Base-by-base conservation (phyloP, 2,888 invertebrate species). In the Hyposoter dolosus region DNA sequence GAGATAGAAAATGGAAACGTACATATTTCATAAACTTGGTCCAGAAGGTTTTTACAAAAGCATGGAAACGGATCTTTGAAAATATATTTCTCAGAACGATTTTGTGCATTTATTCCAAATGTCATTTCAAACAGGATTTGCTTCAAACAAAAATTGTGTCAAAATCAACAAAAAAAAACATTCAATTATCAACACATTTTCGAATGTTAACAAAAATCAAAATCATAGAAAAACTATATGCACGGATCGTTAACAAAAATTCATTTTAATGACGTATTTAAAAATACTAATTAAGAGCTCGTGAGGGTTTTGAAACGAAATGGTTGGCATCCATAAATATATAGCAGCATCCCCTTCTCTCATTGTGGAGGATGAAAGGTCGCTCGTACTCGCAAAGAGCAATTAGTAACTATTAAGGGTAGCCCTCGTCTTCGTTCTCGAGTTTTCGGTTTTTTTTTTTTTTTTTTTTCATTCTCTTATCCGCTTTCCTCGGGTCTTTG, bases 331-430 rank as follows among this genome's bases (percentile, higher is more conserved):
- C 28, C 15, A 60, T 60, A 60, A 60, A 28, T 60, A 60, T 15
- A 23, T 56, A 56, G 56, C 23, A 23, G 23, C 23, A 23, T 28
- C 60, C 60, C 28, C 4, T 28, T 10, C 23, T 32, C 3, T 68
- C 23, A 15, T 68, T n/a, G 32, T 15, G 19, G 23, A 56, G 32
- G 40, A 74, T 19, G 40, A 66, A 77, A 66, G 66, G 35, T 77
- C 40, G 40, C 74, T 40, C 74, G 35, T 74, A 19, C 56, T 56
- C 74, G 28, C 65, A 35, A n/a, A n/a, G 35, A 35, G 50, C 66
- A 66, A 77, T 77, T 66, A 66, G 77, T 66, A 32, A 50, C 53
- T 50, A 47, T 77, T 50, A 66, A 77, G 47, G 45, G 47, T 65
- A 19, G 47, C 10, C 71, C 32, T 53, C 15, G 32, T 74, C 40